A percentile compares a stretch with the other conserved stretches of the same genome.
Conservation (phyloP, 2,888 invertebrate species). For the Torymus auratus region DNA sequence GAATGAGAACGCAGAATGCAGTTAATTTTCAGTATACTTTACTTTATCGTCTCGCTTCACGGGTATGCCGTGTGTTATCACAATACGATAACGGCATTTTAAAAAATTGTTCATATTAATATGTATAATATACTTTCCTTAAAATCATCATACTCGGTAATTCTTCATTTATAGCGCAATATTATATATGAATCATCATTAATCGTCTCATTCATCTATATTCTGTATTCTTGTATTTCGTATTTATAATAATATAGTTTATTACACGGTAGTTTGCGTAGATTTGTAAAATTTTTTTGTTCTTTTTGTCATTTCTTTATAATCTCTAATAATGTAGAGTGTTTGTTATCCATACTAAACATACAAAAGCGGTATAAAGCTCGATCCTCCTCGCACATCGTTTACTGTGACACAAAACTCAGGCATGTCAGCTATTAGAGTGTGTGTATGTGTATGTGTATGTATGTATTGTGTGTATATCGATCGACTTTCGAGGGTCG, state of each 20-base stretch:
- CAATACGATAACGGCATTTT: slow-evolving; percentile 72
- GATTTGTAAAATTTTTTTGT: slow-evolving; percentile 28
- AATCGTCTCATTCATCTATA: slow-evolving; percentile 68
- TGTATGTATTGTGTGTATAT: too few species aligned
- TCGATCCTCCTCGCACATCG: slow-evolving; percentile 67
- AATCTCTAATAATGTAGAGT: slow-evolving; percentile 67
- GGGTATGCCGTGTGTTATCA: slow-evolving; percentile 71
- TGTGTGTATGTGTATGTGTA: too few species aligned
- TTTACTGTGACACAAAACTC: too few species aligned
- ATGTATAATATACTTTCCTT: slow-evolving; percentile 76
- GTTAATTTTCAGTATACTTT: slow-evolving; percentile 57
- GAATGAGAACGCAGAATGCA: slow-evolving; percentile 53
- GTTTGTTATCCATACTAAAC: slow-evolving; percentile 73
- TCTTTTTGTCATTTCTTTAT: slow-evolving; percentile 60
- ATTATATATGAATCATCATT: slow-evolving; percentile 61
- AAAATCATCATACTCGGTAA: slow-evolving; percentile 75
- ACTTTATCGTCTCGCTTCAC: slow-evolving; percentile 69
- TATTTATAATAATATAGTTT: slow-evolving; percentile 62
- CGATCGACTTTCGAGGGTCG: too few species aligned
- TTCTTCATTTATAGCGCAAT: slow-evolving; percentile 72
- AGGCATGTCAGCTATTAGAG: too few species aligned
- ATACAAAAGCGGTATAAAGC: slow-evolving; percentile 76
- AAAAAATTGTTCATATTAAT: slow-evolving; percentile 76
- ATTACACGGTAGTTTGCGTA: slow-evolving; percentile 71
- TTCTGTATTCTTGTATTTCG: slow-evolving; percentile 62